phyloP scores from a whole-genome alignment of 2,113 vertebrate genomes.

The Vulpes lagopus region DNA sequence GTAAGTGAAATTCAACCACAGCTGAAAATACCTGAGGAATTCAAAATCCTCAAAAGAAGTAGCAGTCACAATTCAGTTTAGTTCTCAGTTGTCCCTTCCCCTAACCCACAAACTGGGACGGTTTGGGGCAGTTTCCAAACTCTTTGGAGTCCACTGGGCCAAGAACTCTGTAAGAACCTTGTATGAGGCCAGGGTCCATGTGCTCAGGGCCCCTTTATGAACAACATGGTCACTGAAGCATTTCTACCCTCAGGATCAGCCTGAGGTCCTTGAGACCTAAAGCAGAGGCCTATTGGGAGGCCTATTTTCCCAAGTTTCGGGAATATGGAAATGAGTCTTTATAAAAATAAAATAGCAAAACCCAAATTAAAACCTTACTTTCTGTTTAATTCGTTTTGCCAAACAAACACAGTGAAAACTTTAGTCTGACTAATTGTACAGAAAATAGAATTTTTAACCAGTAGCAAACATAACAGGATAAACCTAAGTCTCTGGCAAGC shows the following conservation, averaged over 20 bases:
- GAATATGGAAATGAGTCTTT: constrained; percentile 22
- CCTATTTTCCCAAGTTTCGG: constrained; percentile 37
- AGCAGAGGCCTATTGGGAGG: neutral
- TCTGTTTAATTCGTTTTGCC: constrained; percentile 84
- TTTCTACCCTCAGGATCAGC: constrained; percentile 12
- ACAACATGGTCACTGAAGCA: constrained; percentile 19
- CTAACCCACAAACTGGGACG: neutral
- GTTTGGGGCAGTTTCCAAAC: constrained; percentile 43
- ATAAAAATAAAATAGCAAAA: constrained; percentile 78
- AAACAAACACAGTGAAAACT: constrained; percentile 86
- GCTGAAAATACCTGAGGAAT: constrained; percentile 57
- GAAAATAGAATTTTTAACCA: constrained; percentile 86
- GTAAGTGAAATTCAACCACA: constrained; percentile 61
- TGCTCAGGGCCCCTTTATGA: constrained; percentile 35
- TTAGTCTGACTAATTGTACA: constrained; percentile 85
- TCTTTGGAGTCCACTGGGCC: neutral
- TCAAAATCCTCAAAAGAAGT: constrained; percentile 57
- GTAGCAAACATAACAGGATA: constrained; percentile 85
- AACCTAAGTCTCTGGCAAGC: constrained; percentile 81
- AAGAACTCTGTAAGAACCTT: constrained; percentile 26
- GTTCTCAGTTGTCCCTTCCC: constrained; percentile 8
- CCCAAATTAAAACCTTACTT: constrained; percentile 85
- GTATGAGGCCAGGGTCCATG: neutral
- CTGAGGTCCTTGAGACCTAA: constrained; percentile 26
- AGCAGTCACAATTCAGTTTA: constrained; percentile 11